Evolutionary conservation across 2,113 vertebrate genomes (phyloP).

Genomic region (Gavialis gangeticus): DNA sequence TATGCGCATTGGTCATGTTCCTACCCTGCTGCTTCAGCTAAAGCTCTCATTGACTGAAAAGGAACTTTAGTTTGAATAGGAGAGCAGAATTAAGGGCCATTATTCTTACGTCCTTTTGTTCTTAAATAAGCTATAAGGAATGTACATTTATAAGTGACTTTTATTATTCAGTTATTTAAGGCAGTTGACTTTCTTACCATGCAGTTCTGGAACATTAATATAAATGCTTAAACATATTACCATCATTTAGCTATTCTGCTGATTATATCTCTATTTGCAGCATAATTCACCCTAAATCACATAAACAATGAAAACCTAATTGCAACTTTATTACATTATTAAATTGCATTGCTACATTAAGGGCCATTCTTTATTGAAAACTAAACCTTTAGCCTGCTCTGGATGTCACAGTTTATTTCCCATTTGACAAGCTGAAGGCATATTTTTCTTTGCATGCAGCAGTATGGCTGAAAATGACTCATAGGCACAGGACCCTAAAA

Average conservation of each 20-base stretch:
- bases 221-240: neutral
- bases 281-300: neutral
- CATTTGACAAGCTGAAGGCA: neutral
- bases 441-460: neutral
- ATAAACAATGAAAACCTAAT: neutral
- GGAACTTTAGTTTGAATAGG: accelerated
- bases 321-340: neutral
- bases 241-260: neutral
- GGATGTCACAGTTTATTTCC: neutral
- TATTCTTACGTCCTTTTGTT: accelerated
- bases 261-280: neutral
- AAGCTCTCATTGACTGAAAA: neutral
- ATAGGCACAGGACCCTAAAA: neutral
- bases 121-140: neutral
- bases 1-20: accelerated
- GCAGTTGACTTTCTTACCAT: neutral
- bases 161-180: neutral
- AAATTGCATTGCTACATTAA: neutral
- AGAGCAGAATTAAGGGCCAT: neutral
- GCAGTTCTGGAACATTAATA: neutral
- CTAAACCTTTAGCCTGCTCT: neutral
- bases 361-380: neutral
- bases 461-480: neutral
- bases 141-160: accelerated
- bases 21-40: accelerated